phyloP scores from a whole-genome alignment of 23 tunicate genomes.

The Oikopleura dioica region DNA sequence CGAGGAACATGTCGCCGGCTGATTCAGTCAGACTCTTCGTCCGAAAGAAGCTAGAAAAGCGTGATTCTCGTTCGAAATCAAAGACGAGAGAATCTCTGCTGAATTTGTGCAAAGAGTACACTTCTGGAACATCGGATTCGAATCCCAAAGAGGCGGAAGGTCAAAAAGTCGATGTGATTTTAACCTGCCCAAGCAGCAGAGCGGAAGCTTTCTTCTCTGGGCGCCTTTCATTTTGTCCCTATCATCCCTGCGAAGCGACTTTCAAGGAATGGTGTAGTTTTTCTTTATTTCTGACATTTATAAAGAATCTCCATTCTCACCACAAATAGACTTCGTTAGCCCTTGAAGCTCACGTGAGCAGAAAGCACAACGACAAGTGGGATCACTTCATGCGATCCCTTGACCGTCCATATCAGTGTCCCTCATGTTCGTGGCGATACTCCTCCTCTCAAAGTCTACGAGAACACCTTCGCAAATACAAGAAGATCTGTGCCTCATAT shows the following conservation, averaged over 20 bases:
- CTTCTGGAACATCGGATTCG: too few relatives aligned
- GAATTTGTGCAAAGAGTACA: background rate
- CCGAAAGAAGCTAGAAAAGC: background rate
- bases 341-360: background rate
- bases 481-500: background rate
- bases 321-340: too few relatives aligned
- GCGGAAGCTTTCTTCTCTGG: too few relatives aligned
- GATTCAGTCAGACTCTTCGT: background rate
- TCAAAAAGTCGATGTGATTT: too few relatives aligned
- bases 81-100: background rate
- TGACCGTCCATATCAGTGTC: constrained; percentile 9
- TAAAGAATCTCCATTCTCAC: too few relatives aligned
- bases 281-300: too few relatives aligned
- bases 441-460: background rate
- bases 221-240: too few relatives aligned
- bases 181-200: too few relatives aligned
- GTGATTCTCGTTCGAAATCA: background rate
- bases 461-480: background rate
- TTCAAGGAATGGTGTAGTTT: too few relatives aligned
- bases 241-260: too few relatives aligned
- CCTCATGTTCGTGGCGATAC: background rate
- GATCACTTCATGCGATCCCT: constrained; percentile 11
- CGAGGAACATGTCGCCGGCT: too few relatives aligned
- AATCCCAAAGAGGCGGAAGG: too few relatives aligned
- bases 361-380: background rate